Percentiles rank a stretch among this genome's conserved stretches.
These are phyloP conservation scores for Caerostris extrusa DNA, from an alignment of 1,140 invertebrate genomes.

Conservation along the genomic window DNA sequence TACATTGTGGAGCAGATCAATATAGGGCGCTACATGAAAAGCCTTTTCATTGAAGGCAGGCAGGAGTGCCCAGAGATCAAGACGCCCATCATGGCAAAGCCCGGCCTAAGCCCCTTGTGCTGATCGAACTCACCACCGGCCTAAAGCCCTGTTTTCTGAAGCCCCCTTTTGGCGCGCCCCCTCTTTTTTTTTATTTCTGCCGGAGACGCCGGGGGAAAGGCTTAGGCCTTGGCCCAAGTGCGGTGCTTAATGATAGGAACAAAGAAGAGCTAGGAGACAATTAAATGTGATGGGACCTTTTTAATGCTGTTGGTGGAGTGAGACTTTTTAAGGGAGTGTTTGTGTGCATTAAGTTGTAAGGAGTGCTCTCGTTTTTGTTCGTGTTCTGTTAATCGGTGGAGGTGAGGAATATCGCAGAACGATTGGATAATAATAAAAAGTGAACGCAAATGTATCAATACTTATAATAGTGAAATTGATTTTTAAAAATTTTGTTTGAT, in stretches of 20 bases:
- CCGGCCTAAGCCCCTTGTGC: slow-evolving; percentile 65
- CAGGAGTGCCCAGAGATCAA: slow-evolving; percentile 46
- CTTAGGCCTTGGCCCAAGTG: background rate
- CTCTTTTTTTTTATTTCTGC: background rate
- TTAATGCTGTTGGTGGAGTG: background rate
- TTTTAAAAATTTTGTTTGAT: too few species aligned
- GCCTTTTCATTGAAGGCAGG: slow-evolving; percentile 70
- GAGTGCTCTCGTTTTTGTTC: background rate
- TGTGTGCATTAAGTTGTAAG: background rate
- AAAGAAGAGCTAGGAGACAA: slow-evolving; percentile 17
- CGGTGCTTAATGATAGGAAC: slow-evolving; percentile 18
- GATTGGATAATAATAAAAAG: too few species aligned
- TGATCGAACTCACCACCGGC: slow-evolving; percentile 75
- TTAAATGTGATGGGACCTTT: slow-evolving; percentile 14
- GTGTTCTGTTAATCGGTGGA: too few species aligned
- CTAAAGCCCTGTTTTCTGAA: slow-evolving; percentile 52
- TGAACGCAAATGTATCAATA: too few species aligned
- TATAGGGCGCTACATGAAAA: slow-evolving; percentile 69
- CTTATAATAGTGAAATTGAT: too few species aligned
- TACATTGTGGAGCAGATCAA: slow-evolving; percentile 60
- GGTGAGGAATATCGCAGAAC: too few species aligned
- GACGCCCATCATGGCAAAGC: slow-evolving; percentile 66
- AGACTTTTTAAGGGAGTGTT: background rate
- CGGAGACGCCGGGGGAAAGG: background rate
- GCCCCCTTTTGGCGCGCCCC: background rate